Evolutionary conservation across 2,797 vertebrate genomes (phyloP).

Genomic region (Peromyscus eremicus): DNA sequence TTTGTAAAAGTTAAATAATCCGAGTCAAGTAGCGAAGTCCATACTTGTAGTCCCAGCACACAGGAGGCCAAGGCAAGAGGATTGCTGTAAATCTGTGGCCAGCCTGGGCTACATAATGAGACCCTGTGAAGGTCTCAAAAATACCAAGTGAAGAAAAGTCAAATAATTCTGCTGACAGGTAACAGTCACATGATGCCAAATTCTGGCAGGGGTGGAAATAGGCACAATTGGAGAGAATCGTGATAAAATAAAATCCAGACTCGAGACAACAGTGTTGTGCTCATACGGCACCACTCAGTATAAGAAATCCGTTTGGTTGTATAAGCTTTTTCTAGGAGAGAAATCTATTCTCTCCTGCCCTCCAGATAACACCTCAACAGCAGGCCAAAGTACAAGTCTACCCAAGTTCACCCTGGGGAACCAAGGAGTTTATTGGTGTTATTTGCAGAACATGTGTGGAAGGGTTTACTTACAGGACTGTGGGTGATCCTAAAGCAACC

Average conservation of each 20-base stretch:
- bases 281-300: accelerated
- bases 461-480: not conserved
- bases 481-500: not conserved
- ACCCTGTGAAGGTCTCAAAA: not conserved
- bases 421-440: not conserved
- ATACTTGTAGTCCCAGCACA: too few relatives aligned
- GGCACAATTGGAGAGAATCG: not conserved
- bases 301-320: not conserved
- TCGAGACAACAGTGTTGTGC: not conserved
- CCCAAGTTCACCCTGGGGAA: not conserved
- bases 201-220: not conserved
- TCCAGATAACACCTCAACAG: not conserved
- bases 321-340: not conserved
- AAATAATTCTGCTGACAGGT: not conserved
- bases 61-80: not conserved
- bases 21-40: not conserved
- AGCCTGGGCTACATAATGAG: not conserved
- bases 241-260: not conserved
- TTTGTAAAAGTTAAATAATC: not conserved
- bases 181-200: not conserved
- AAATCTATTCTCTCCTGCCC: not conserved
- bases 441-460: not conserved
- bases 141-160: not conserved
- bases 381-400: not conserved
- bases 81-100: not conserved